phyloP scores from a whole-genome alignment of 2,113 vertebrate genomes.

The Nansenia antarctica region DNA sequence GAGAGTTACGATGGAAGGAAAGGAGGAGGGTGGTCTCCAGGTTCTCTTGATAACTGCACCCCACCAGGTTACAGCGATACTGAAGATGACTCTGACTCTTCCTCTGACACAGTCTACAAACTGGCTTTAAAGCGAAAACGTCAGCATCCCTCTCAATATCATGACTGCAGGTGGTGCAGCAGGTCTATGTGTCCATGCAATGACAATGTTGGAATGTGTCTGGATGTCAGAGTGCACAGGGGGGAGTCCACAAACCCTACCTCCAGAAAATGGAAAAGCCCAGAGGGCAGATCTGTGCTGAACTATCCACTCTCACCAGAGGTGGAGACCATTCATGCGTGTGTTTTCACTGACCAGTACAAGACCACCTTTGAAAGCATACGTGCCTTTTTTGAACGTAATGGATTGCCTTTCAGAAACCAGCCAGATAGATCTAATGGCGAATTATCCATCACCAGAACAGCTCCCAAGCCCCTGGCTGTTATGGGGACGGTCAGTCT shows the following conservation, averaged over 20 bases:
- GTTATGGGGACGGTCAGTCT: too few relatives aligned
- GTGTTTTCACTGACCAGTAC: neutral
- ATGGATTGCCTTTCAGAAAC: neutral
- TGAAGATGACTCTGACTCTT: neutral
- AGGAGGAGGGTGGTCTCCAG: neutral
- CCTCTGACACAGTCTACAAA: neutral
- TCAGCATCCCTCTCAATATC: neutral
- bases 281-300: neutral
- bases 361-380: neutral
- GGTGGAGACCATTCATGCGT: neutral
- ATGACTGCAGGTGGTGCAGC: neutral
- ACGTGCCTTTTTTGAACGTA: neutral
- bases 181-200: neutral
- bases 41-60: neutral
- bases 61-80: neutral
- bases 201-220: neutral
- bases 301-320: neutral
- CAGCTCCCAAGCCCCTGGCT: too few relatives aligned
- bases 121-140: neutral
- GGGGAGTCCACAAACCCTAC: too few relatives aligned
- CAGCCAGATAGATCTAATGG: neutral
- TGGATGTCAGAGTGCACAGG: neutral
- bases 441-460: neutral
- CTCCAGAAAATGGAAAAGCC: too few relatives aligned
- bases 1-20: neutral